Evolutionary conservation across 1,140 invertebrate species (phyloP), one percentile per base, ranked within the genome.

Genomic region (Aphaenogaster floridana): DNA sequence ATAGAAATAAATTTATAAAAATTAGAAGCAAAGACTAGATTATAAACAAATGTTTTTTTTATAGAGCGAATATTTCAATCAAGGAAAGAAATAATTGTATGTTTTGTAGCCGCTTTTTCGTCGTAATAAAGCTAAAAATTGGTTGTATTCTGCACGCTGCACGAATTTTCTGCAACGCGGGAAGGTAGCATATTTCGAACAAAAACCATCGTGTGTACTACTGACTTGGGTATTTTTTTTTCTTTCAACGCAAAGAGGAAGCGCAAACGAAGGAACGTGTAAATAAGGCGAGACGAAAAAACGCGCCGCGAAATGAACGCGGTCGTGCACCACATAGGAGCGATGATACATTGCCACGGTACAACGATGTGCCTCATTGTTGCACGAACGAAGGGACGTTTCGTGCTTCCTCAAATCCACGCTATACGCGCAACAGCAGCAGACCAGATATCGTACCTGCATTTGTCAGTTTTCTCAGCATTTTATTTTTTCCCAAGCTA

Each of bases 251-350:
- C 34, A 36, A 66, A 79, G 61, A 68, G 77, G 45, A 80, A 80
- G 77, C 59, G 61, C 77, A 77, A 77, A 77, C 54, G 45, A 52
- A 80, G 45, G 61, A 52, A 52, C 77, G 77, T 80, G 61, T 80
- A 80, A 80, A 80, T 68, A 80, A 80, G 77, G 45, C 61, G 45
- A 68, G 77, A 68, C 77, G 77, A 68, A 68, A 80, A 68, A 80
- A 80, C 36, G 76, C 34, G 17, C 17, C 21, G 28, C 76, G 39
- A 63, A 78, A 34, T 48, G 77, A 52, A 68, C 59, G 61, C 45
- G 45, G 61, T 36, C 61, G 76, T 39, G 52, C 72, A 54, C 72
- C 36, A 39, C 17, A 68, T 52, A 68, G n/a, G 4, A 80, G 45
- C 17, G 34, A 80, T 68, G 61, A 80, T 80, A 39, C 77, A 80